Base-by-base conservation (phyloP, 2,797 vertebrate genomes). In the Merluccius polli region DNA sequence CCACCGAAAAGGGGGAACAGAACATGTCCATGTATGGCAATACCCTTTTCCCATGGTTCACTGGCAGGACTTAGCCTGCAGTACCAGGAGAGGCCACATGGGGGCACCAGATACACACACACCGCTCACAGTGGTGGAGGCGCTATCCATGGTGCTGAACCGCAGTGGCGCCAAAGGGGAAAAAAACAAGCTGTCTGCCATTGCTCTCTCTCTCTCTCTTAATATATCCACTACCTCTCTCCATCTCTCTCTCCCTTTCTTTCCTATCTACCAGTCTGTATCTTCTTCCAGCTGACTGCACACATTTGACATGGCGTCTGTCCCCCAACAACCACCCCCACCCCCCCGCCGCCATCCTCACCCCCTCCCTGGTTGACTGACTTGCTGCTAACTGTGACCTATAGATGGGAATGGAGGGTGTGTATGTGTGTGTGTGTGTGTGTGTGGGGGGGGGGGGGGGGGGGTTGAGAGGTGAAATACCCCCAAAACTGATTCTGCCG, bases 101-200 rank as follows among this genome's bases (percentile, higher is more conserved):
- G 81, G 90, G 91, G 90, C 90, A 90, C 76, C 86, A 86, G 73
- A 87, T 70, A 71, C 85, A 85, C 83, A 71, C 69, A 71, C 85
- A 85, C 83, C 70, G 79, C n/a, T 12, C 69, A 30, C 0, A 4
- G 3, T 27, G 1, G 12, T 21, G 2, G 12, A 70, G 35, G 81
- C 48, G 81, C 90, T 92, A 70, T 91, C 90, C 90, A 77, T 81
- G 88, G 90, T 91, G 86, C 89, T 91, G 91, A 90, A 81, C 79
- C 87, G 78, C 85, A 81, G 83, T 87, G 86, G 63, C 2, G 32
- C 70, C 36, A 11, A 63, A 27, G 32, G 3, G 36, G 5, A 52
- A 52, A 52, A 31, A 75, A 44, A 6, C 27, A 33, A 21, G 52
- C 59, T 32, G 27, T 48, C 76, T 44, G 12, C 24, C 33, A 5